Conservation (phyloP, 2,113 vertebrate genomes). For the Aldabrachelys gigantea region DNA sequence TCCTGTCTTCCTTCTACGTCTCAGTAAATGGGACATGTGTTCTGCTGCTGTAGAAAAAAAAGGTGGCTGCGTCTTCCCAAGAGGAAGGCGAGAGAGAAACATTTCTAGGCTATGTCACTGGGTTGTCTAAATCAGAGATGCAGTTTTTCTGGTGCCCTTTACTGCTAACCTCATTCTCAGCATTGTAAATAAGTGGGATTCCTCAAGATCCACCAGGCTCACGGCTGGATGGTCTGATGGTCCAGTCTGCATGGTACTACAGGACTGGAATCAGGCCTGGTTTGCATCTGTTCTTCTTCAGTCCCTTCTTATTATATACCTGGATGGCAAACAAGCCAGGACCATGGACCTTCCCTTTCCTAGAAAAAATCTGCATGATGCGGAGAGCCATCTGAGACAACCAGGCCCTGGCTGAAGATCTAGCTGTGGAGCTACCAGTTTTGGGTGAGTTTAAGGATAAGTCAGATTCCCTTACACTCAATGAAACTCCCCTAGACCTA, state of each 20-base stretch:
- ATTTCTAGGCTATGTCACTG: not conserved
- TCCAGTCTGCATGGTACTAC: accelerated
- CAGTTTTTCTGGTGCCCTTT: not conserved
- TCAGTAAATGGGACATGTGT: not conserved
- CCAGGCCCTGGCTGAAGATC: not conserved
- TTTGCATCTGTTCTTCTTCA: not conserved
- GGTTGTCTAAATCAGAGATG: not conserved
- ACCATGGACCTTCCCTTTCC: not conserved
- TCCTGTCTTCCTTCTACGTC: not conserved
- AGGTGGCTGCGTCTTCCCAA: not conserved
- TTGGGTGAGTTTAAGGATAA: not conserved
- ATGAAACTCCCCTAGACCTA: not conserved
- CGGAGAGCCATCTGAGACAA: not conserved
- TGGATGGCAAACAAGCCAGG: not conserved
- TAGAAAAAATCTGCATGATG: not conserved
- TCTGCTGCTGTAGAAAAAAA: not conserved
- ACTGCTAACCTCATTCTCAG: not conserved
- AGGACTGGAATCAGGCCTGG: not conserved
- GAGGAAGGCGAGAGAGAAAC: not conserved
- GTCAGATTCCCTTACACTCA: not conserved
- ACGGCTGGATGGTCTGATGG: not conserved
- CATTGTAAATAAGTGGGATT: not conserved
- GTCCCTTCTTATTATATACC: accelerated
- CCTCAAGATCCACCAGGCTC: not conserved
- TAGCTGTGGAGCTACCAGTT: not conserved